Evolutionary conservation across 2,797 vertebrate genomes (phyloP).

Genomic region (Heterohyrax brucei): DNA sequence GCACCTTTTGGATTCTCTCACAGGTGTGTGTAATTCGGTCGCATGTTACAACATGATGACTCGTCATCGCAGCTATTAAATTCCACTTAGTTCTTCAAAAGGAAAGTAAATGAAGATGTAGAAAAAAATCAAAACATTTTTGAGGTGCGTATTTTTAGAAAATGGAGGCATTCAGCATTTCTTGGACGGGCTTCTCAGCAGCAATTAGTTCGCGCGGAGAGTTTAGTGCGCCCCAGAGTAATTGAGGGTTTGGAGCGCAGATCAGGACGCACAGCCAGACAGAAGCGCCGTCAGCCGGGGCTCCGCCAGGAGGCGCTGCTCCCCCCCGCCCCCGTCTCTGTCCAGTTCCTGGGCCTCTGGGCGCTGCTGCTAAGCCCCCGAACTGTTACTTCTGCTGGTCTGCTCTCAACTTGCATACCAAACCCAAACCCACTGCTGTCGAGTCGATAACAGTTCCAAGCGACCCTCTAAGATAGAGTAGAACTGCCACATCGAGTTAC

Average conservation of each 20-base stretch:
- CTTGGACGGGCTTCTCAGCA: slow-evolving; percentile 81
- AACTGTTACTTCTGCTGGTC: fast-evolving
- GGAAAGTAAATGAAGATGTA: slow-evolving; percentile 71
- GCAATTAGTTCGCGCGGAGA: slow-evolving; percentile 81
- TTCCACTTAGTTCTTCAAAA: slow-evolving; percentile 76
- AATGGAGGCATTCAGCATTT: slow-evolving; percentile 81
- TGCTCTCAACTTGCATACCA: no score
- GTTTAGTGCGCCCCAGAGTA: slow-evolving; percentile 42
- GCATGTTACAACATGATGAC: not conserved
- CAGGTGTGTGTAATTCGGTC: not conserved
- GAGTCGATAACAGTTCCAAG: no score
- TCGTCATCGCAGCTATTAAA: slow-evolving; percentile 8
- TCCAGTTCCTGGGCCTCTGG: not conserved
- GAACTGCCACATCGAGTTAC: no score
- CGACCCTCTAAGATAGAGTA: no score
- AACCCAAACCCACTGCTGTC: no score
- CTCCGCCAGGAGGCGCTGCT: not conserved
- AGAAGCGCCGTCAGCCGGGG: not conserved
- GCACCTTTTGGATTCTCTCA: not conserved
- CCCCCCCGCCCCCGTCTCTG: not conserved
- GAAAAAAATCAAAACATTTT: slow-evolving; percentile 74
- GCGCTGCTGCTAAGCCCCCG: no score
- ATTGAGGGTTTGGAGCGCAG: slow-evolving; percentile 71
- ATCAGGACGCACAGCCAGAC: slow-evolving; percentile 55
- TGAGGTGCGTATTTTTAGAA: slow-evolving; percentile 85